These are phyloP conservation scores for Leucoraja erinaceus DNA, from an alignment of 2,113 vertebrate species.

Conservation along the genomic window DNA sequence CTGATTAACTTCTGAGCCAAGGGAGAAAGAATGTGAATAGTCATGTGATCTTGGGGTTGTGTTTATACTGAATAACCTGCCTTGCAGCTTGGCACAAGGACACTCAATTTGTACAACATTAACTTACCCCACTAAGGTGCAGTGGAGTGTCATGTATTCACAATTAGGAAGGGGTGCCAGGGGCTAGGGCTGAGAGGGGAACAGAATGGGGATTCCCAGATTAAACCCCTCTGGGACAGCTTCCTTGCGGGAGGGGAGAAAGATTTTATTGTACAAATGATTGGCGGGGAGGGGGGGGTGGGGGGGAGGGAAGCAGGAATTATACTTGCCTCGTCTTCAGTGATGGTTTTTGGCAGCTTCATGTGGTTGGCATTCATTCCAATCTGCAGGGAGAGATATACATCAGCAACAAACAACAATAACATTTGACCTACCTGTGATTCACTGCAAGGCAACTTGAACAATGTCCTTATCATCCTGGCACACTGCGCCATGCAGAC, in stretches of 20 bases:
- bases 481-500: not conserved
- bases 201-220: not conserved
- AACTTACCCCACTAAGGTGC: not conserved
- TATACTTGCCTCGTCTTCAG: constrained; percentile 77
- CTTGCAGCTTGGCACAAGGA: not conserved
- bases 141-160: not conserved
- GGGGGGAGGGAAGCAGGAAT: not conserved
- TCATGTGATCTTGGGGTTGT: not conserved
- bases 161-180: not conserved
- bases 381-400: constrained; percentile 59
- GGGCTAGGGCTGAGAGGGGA: not conserved
- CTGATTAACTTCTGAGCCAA: not conserved
- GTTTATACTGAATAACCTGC: not conserved
- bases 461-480: not conserved
- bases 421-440: not conserved
- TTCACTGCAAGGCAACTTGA: not conserved
- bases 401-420: not conserved
- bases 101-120: not conserved
- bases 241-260: not conserved
- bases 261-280: not conserved
- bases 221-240: not conserved
- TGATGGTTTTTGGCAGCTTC: constrained; percentile 78
- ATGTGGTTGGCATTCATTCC: constrained; percentile 84
- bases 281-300: too few species aligned
- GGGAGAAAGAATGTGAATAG: not conserved